These are phyloP conservation scores for Ips nitidus DNA, from an alignment of 1,140 invertebrate species.

Conservation along the genomic window DNA sequence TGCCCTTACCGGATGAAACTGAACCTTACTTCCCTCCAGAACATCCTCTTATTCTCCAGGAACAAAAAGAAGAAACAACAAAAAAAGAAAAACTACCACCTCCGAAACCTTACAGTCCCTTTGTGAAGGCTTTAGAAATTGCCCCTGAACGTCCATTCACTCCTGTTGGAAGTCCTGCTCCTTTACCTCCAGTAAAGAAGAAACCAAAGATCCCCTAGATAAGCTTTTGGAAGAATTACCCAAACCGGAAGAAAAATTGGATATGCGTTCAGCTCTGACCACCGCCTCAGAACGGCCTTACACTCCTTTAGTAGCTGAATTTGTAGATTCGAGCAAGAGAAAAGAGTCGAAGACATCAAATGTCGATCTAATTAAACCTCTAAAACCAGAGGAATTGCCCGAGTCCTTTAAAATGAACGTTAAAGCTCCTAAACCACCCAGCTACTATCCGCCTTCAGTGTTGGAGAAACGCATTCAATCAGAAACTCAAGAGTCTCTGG, in stretches of 20 bases:
- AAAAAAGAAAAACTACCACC: conserved; percentile 37
- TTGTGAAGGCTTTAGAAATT: conserved; percentile 67
- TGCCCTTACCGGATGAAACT: conserved; percentile 62
- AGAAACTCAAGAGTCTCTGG: conserved; percentile 29
- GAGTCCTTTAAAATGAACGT: conserved; percentile 37
- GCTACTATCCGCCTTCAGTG: conserved; percentile 34
- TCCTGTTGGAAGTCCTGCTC: conserved; percentile 51
- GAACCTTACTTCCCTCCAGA: conserved; percentile 64
- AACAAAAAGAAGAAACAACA: conserved; percentile 54
- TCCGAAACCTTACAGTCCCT: conserved; percentile 52
- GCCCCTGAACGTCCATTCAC: conserved; percentile 67
- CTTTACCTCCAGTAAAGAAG: conserved; percentile 49
- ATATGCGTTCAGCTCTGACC: conserved; percentile 54
- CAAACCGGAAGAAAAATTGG: conserved; percentile 52
- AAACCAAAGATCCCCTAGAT: conserved; percentile 44
- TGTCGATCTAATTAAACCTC: conserved; percentile 33
- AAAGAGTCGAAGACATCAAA: conserved; percentile 19
- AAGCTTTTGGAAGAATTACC: conserved; percentile 53
- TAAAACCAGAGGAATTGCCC: conserved; percentile 40
- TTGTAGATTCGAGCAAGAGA: conserved; percentile 10
- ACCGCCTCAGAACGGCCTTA: conserved; percentile 54
- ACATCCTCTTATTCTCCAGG: conserved; percentile 55
- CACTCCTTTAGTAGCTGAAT: conserved; percentile 41
- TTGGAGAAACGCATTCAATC: conserved; percentile 28
- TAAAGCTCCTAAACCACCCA: conserved; percentile 38